phyloP scores from a whole-genome alignment of 2,113 vertebrate genomes.

The Rostratula benghalensis region DNA sequence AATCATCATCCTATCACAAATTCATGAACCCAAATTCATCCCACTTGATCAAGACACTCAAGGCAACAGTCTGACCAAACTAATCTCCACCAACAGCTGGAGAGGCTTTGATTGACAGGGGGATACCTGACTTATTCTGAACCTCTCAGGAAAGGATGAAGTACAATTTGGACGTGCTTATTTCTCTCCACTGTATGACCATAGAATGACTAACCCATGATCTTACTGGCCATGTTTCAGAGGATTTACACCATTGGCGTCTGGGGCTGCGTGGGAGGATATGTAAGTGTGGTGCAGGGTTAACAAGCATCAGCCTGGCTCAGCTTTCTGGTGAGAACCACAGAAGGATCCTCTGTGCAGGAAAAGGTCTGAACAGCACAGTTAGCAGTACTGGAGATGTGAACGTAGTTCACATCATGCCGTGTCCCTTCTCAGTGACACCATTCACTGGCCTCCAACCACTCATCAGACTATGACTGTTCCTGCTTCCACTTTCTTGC shows the following conservation, averaged over 20 bases:
- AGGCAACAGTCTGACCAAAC: neutral
- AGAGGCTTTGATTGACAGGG: neutral
- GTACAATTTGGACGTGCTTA: neutral
- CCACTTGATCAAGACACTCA: neutral
- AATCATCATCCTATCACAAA: neutral
- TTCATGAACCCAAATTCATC: accelerated
- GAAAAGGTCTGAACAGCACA: neutral
- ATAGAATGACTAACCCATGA: neutral
- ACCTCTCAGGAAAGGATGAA: neutral
- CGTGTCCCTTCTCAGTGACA: neutral
- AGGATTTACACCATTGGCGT: accelerated
- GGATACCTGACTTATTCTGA: neutral
- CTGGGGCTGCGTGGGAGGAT: neutral
- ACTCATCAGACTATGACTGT: neutral
- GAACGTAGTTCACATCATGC: accelerated
- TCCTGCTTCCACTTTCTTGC: neutral
- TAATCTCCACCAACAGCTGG: neutral
- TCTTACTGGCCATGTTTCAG: accelerated
- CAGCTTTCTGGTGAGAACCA: neutral
- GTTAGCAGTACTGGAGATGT: accelerated
- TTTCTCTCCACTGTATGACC: neutral
- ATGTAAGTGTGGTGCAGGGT: accelerated
- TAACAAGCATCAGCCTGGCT: neutral
- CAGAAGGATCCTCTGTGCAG: accelerated
- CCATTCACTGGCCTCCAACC: neutral